Conservation (phyloP, 2,113 vertebrate species). For the Machaerirhynchus nigripectus region DNA sequence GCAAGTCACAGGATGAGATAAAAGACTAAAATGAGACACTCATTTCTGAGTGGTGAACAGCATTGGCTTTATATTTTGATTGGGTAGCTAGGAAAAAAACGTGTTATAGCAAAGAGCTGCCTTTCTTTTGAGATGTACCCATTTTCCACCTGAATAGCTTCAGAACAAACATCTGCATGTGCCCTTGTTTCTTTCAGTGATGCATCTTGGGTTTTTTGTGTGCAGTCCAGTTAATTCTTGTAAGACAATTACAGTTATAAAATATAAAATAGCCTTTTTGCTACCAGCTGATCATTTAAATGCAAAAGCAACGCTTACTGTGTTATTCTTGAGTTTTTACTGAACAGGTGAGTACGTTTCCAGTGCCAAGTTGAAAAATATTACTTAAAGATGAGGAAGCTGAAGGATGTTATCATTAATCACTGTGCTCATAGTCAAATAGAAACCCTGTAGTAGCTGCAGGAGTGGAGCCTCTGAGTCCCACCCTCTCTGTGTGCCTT, state of each 20-base stretch:
- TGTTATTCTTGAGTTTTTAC: background rate
- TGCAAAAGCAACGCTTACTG: background rate
- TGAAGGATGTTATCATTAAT: background rate
- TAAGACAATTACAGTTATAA: background rate
- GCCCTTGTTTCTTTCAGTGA: background rate
- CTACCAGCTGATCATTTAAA: background rate
- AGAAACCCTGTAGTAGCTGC: slow-evolving; percentile 3
- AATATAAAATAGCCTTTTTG: background rate
- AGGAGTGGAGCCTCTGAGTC: background rate
- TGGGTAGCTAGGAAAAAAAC: background rate
- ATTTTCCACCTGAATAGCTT: slow-evolving; percentile 48
- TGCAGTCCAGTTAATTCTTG: background rate
- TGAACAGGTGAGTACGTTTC: background rate
- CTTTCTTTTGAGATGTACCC: slow-evolving; percentile 16
- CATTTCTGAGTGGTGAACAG: background rate
- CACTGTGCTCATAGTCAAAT: background rate
- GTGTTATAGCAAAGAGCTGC: background rate
- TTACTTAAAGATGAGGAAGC: background rate
- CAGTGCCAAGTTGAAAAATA: background rate
- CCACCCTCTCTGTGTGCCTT: background rate
- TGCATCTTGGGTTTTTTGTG: background rate
- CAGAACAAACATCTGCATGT: slow-evolving; percentile 32
- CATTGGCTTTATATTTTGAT: background rate
- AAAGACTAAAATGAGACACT: background rate
- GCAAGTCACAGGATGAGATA: background rate